Percentiles rank a stretch among this genome's conserved stretches.
phyloP scores from a whole-genome alignment of 2,888 invertebrate species.

The Phytoseiulus persimilis region DNA sequence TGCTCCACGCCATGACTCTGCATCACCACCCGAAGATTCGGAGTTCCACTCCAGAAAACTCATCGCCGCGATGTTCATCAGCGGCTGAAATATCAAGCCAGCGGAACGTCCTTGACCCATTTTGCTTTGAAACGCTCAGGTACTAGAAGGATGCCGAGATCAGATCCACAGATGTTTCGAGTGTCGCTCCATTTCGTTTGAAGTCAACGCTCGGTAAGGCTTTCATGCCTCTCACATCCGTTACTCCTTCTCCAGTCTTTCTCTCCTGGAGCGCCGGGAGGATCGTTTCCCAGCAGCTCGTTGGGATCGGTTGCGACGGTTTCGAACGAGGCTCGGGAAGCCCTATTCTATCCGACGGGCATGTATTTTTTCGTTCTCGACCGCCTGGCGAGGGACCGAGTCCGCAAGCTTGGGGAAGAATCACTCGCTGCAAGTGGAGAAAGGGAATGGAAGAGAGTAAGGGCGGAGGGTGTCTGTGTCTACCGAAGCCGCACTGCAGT shows the following conservation, averaged over 20 bases:
- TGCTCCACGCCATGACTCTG: too few species aligned
- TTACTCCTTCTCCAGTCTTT: neutral
- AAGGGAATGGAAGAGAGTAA: neutral
- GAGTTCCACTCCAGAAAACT: too few species aligned
- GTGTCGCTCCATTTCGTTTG: neutral
- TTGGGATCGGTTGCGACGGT: neutral
- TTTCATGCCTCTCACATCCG: neutral
- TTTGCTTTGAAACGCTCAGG: neutral
- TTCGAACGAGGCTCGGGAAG: neutral
- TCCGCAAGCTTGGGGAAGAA: neutral
- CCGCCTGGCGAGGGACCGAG: neutral
- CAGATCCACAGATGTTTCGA: neutral
- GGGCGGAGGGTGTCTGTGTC: neutral
- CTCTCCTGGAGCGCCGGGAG: neutral
- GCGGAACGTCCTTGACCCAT: neutral
- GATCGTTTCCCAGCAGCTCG: neutral
- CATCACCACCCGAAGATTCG: too few species aligned
- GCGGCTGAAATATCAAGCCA: neutral
- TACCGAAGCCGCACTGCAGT: neutral
- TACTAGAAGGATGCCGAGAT: neutral
- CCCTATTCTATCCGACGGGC: neutral
- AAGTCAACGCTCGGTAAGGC: neutral
- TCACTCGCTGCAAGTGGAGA: neutral
- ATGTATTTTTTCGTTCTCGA: neutral
- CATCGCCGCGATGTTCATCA: neutral